Evolutionary conservation across 2,888 invertebrate genomes (phyloP), one percentile per base, ranked within the genome.

Genomic region (Lepidocyrtoides sp.): DNA sequence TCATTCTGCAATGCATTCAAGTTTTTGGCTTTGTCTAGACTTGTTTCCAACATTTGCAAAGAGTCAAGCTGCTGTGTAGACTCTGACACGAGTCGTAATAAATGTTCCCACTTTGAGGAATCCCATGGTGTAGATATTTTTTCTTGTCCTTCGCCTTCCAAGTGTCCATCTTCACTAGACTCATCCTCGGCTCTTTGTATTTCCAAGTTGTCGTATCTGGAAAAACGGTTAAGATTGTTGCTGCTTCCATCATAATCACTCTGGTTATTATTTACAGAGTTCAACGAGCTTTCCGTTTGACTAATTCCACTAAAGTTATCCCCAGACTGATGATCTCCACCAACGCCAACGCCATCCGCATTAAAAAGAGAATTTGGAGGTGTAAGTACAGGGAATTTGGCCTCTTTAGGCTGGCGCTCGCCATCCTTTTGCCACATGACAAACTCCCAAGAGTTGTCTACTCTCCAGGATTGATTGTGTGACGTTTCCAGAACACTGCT

Each of bases 71-170:
- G 94, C 85, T 94, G 92, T 10, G 93, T 93, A 12, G 94, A 94
- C 48, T 94, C 94, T 2, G 94, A 94, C 2, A 94, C 94, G 5
- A 94, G 92, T 41, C 93, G 81, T 54, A 92, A 29, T 32, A 92
- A 91, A 82, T 92, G 92, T 20, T 92, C 92, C 92, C 92, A 92
- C 54, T 92, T 92, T 0, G 89, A 91, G 14, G 92, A 92, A 77
- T 92, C 91, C 98, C 98, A 98, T 0, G 98, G 98, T 94, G 98
- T 98, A 1, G 98, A 98, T 95, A 98, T 94, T 82, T 93, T 93
- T 87, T 94, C 93, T 10, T 92, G 91, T 29, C 92, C 91, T 48
- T 91, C 92, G 0, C 90, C 90, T 20, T 92, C 92, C 17, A 90
- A 79, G 48, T 92, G 91, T 20, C 87, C 91, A 32, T 92, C 93